Conservation (phyloP, 2,113 vertebrate genomes). For the Myrmecophaga tridactyla region DNA sequence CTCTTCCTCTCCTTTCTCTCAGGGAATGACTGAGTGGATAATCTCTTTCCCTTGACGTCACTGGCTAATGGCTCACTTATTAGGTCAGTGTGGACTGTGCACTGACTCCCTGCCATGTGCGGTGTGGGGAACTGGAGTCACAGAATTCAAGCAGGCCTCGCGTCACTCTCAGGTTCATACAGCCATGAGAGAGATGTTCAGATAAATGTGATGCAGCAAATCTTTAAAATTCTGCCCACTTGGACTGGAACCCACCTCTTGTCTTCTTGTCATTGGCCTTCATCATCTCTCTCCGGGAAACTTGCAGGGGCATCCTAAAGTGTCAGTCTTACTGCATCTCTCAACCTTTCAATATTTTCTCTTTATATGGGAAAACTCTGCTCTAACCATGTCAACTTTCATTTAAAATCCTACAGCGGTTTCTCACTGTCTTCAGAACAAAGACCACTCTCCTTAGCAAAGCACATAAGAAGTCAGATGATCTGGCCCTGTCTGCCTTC, state of each 20-base stretch:
- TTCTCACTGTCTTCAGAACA: not conserved
- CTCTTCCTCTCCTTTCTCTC: not conserved
- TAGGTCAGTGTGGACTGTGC: too few species aligned
- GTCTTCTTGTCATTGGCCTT: too few species aligned
- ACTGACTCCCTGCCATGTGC: rapidly evolving
- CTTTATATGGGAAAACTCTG: too few species aligned
- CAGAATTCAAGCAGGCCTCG: not conserved
- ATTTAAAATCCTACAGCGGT: too few species aligned
- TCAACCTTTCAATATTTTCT: too few species aligned
- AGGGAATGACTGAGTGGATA: rapidly evolving
- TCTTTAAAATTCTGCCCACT: not conserved
- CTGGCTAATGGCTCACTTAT: too few species aligned
- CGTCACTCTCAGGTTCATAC: not conserved
- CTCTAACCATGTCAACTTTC: too few species aligned
- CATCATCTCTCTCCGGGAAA: not conserved
- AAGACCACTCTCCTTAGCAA: not conserved
- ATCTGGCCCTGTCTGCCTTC: not conserved
- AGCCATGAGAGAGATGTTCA: not conserved
- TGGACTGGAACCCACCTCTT: rapidly evolving
- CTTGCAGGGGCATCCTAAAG: rapidly evolving
- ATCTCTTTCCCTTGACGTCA: not conserved
- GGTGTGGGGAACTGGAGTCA: not conserved
- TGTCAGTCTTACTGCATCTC: not conserved
- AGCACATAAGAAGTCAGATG: not conserved
- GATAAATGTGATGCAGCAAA: not conserved